Percentiles rank a stretch among this genome's conserved stretches.
Conservation (phyloP, 2,113 vertebrate genomes). For the Oryzias javanicus region DNA sequence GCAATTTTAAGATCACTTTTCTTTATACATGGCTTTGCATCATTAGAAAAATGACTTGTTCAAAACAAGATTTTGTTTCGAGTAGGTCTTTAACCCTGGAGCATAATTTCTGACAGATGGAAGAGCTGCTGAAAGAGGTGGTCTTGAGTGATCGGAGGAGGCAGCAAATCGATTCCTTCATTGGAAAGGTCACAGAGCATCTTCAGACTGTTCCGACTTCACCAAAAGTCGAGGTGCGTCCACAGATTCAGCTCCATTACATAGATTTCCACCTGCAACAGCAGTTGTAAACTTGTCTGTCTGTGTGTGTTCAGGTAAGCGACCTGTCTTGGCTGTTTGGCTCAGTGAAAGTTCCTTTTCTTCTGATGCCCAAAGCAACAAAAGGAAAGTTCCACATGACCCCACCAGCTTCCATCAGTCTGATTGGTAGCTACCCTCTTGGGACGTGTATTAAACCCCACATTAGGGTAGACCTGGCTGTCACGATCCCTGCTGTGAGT, state of each 20-base stretch:
- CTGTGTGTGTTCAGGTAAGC: slow-evolving; percentile 73
- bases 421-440: slow-evolving; percentile 94
- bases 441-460: slow-evolving; percentile 87
- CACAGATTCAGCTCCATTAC: background rate
- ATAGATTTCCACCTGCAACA: background rate
- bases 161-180: slow-evolving; percentile 82
- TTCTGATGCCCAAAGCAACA: slow-evolving; percentile 82
- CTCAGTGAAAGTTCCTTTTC: slow-evolving; percentile 83
- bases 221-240: slow-evolving; percentile 78
- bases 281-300: background rate
- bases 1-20: too few species aligned
- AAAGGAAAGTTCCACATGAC: slow-evolving; percentile 89
- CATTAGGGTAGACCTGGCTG: slow-evolving; percentile 85
- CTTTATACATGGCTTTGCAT: too few species aligned
- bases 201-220: slow-evolving; percentile 78
- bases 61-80: too few species aligned
- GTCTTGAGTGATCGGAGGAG: slow-evolving; percentile 85
- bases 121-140: slow-evolving; percentile 93
- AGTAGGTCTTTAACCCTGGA: background rate
- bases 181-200: slow-evolving; percentile 78
- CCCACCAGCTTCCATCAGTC: slow-evolving; percentile 80
- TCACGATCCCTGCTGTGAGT: slow-evolving; percentile 89
- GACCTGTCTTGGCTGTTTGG: slow-evolving; percentile 86
- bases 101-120: slow-evolving; percentile 75
- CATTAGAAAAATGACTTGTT: too few species aligned